These are phyloP conservation scores for Melinaea marsaeus DNA, from an alignment of 2,888 invertebrate species.

Conservation along the genomic window DNA sequence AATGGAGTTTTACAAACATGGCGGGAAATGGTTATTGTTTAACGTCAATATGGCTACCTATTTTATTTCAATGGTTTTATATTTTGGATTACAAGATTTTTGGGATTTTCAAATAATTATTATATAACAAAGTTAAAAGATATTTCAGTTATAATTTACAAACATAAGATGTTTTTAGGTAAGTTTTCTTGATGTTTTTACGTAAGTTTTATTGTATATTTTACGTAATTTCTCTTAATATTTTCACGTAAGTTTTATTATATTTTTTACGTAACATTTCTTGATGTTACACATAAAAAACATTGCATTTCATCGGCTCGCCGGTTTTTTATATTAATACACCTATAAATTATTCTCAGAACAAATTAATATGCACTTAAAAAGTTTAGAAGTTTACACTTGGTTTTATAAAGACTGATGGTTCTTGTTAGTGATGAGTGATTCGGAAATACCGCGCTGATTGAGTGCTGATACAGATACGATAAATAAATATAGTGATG, in stretches of 20 bases:
- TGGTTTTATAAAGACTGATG: constrained; percentile 72
- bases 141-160: too few relatives aligned
- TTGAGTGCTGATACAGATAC: constrained; percentile 69
- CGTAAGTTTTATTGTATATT: too few relatives aligned
- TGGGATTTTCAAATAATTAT: too few relatives aligned
- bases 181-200: too few relatives aligned
- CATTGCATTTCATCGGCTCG: too few relatives aligned
- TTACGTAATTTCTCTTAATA: too few relatives aligned
- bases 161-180: too few relatives aligned
- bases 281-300: constrained; percentile 23
- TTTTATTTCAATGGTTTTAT: neutral
- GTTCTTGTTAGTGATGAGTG: constrained; percentile 60
- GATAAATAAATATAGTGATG: constrained; percentile 67
- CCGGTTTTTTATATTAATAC: constrained; percentile 51
- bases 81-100: too few relatives aligned
- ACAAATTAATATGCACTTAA: constrained; percentile 69
- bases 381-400: constrained; percentile 64
- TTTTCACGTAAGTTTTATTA: too few relatives aligned
- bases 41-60: constrained; percentile 33
- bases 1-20: constrained; percentile 58
- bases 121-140: too few relatives aligned
- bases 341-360: constrained; percentile 57
- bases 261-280: too few relatives aligned
- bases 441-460: constrained; percentile 69
- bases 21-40: constrained; percentile 60